These are phyloP conservation scores for Andrena chrysosceles DNA, from an alignment of 2,888 invertebrate genomes.

Conservation along the genomic window DNA sequence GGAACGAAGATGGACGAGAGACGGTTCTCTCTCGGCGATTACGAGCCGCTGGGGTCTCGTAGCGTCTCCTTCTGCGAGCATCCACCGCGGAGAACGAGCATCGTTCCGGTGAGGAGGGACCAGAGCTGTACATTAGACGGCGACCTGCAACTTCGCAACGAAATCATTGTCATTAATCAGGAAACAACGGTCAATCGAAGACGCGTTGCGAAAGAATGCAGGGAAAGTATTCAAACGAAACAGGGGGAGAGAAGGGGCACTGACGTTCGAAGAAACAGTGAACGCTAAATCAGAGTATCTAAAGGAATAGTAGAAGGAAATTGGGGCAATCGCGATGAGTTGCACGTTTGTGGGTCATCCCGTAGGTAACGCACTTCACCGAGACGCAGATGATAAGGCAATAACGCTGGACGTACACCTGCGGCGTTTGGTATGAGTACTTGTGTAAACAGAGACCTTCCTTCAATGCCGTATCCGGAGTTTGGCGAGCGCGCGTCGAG, in stretches of 20 bases:
- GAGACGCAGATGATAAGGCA: background rate
- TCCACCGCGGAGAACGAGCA: background rate
- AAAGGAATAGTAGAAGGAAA: background rate
- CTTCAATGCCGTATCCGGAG: background rate
- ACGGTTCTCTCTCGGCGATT: constrained; percentile 40
- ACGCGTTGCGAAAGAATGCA: constrained; percentile 46
- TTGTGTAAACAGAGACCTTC: background rate
- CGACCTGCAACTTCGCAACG: no score
- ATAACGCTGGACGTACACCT: background rate
- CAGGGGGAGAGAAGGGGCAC: background rate
- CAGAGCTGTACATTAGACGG: no score
- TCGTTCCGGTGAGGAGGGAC: background rate
- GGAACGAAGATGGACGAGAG: constrained; percentile 48
- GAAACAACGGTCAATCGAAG: constrained; percentile 23
- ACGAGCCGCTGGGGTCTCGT: constrained; percentile 18
- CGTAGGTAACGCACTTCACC: background rate
- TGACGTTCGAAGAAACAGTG: background rate
- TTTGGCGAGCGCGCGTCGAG: background rate
- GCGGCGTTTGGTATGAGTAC: background rate
- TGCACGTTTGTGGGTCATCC: background rate
- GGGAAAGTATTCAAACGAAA: constrained; percentile 53
- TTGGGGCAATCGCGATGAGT: background rate
- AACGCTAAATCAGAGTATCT: background rate
- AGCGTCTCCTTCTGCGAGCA: background rate
- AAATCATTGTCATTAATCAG: background rate